phyloP scores from a whole-genome alignment of 2,888 invertebrate genomes.

The Venusia cambrica region DNA sequence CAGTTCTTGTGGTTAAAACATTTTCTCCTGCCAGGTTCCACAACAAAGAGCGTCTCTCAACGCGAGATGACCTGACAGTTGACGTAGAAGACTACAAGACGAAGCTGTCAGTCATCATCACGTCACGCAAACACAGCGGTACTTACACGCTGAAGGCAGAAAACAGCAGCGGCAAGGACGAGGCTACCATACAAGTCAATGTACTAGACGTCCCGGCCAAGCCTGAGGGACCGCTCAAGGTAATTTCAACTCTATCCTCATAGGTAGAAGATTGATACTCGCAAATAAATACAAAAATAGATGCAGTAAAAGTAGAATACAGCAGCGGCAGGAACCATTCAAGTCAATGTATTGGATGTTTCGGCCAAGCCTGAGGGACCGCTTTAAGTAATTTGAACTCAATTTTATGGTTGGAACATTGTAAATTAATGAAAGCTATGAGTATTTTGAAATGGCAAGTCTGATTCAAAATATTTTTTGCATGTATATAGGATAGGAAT shows the following conservation, averaged over 20 bases:
- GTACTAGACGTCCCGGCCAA: constrained; percentile 94
- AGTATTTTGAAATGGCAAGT: no score
- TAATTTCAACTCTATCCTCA: constrained; percentile 43
- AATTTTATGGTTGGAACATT: no score
- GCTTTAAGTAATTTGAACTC: constrained; percentile 81
- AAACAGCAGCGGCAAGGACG: constrained; percentile 93
- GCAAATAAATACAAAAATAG: no score
- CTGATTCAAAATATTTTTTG: no score
- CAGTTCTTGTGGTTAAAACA: no score
- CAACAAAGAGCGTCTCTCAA: constrained; percentile 90
- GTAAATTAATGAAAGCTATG: no score
- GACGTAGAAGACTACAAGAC: constrained; percentile 93
- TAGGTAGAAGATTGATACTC: no score
- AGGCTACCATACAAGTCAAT: constrained; percentile 90
- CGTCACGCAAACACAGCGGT: constrained; percentile 90
- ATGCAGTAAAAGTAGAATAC: no score
- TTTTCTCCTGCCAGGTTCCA: constrained; percentile 81
- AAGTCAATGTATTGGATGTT: constrained; percentile 91
- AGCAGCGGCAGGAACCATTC: constrained; percentile 91
- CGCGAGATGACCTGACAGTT: constrained; percentile 84
- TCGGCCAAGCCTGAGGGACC: constrained; percentile 97
- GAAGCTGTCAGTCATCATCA: constrained; percentile 87
- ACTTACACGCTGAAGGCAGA: constrained; percentile 92
- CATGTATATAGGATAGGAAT: no score
- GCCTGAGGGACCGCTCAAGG: constrained; percentile 95